These are phyloP conservation scores for Chymomyza caudatula DNA, from an alignment of 2,888 invertebrate species.

Conservation along the genomic window DNA sequence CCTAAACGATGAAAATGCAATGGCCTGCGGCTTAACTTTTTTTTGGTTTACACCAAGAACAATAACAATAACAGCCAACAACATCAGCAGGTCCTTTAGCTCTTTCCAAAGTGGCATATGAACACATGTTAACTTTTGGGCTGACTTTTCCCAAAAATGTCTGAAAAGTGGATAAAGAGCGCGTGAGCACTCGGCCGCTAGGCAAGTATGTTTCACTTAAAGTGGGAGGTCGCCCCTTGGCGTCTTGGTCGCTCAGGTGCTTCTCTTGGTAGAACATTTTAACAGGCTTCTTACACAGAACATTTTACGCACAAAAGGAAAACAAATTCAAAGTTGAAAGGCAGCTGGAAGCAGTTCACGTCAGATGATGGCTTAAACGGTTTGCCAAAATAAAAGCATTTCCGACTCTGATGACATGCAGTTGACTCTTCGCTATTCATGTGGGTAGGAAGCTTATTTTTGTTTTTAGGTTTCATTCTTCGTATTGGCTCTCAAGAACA, in stretches of 20 bases:
- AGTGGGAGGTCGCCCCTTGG: not conserved
- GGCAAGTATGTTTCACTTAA: constrained; percentile 46
- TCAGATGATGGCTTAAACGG: not conserved
- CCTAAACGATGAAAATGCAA: constrained; percentile 36
- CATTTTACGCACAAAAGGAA: not conserved
- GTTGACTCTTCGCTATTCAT: too few relatives aligned
- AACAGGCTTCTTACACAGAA: not conserved
- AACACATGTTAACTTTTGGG: constrained; percentile 39
- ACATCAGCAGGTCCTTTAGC: not conserved
- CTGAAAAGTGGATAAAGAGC: constrained; percentile 32
- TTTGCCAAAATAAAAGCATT: not conserved
- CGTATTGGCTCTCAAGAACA: too few relatives aligned
- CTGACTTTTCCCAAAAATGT: constrained; percentile 1
- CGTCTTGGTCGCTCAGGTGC: constrained; percentile 5
- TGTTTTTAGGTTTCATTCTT: too few relatives aligned
- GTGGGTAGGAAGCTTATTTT: not conserved
- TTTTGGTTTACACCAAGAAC: constrained; percentile 14
- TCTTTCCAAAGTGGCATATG: constrained; percentile 6
- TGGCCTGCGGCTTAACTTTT: constrained; percentile 35
- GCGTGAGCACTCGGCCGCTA: constrained; percentile 30
- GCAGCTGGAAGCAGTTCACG: not conserved
- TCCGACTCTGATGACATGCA: too few relatives aligned
- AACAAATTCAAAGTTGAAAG: not conserved
- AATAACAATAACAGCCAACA: too few relatives aligned
- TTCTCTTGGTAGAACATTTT: not conserved